Percentiles rank a stretch among this genome's conserved stretches.
phyloP scores from a whole-genome alignment of 2,888 invertebrate genomes.

The Lasioglossum marginatum region DNA sequence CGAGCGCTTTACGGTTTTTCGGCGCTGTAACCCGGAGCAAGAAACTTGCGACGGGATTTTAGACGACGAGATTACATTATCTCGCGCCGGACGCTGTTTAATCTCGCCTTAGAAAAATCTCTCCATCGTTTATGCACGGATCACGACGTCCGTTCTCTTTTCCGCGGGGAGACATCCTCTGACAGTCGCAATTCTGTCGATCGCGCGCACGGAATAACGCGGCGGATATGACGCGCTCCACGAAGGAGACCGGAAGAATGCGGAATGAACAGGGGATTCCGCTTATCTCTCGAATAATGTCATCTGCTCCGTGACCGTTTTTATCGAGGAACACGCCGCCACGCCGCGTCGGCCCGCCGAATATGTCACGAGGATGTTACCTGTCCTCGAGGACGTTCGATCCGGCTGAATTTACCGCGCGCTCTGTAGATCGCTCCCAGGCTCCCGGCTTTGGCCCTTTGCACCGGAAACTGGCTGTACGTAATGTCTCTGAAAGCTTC shows the following conservation, averaged over 20 bases:
- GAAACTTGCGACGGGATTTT: neutral
- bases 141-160: constrained; percentile 32
- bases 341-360: constrained; percentile 2
- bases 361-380: constrained; percentile 23
- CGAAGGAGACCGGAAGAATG: constrained; percentile 48
- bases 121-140: constrained; percentile 45
- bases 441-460: neutral
- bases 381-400: constrained; percentile 2
- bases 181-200: constrained; percentile 45
- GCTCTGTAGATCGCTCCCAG: neutral
- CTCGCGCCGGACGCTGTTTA: constrained; percentile 27
- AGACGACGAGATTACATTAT: constrained; percentile 67
- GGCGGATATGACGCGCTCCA: constrained; percentile 18
- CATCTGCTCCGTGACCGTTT: constrained; percentile 64
- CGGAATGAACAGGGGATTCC: constrained; percentile 56
- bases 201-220: constrained; percentile 44
- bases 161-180: neutral
- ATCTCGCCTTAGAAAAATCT: constrained; percentile 40
- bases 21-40: neutral
- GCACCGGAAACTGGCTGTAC: neutral
- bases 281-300: constrained; percentile 64
- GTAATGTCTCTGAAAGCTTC: neutral
- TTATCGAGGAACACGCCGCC: constrained; percentile 42
- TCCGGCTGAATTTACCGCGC: neutral
- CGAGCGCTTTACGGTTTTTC: neutral